These are phyloP conservation scores for Drosophila recens DNA, from an alignment of 2,888 invertebrate species.

Conservation along the genomic window DNA sequence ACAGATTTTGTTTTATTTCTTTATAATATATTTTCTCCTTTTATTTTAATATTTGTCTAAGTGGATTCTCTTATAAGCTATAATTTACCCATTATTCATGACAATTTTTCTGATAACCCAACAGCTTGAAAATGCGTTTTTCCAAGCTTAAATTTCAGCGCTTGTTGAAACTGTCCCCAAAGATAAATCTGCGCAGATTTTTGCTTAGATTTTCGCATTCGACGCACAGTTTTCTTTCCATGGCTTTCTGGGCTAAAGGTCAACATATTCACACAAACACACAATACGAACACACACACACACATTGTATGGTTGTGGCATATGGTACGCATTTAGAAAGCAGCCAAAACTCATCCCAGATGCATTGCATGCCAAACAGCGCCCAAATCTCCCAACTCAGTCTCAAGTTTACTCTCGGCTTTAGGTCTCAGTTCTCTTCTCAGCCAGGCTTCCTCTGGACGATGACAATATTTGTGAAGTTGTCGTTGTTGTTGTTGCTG, in stretches of 20 bases:
- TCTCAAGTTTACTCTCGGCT: slow-evolving; percentile 39
- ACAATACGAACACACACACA: slow-evolving; percentile 13
- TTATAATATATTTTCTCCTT: not conserved
- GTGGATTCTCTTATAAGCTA: slow-evolving; percentile 2
- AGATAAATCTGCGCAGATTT: slow-evolving; percentile 72
- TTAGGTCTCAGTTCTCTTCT: slow-evolving; percentile 36
- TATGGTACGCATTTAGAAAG: slow-evolving; percentile 74
- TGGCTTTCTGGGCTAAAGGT: slow-evolving; percentile 70
- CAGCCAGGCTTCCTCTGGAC: slow-evolving; percentile 25
- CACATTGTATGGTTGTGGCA: slow-evolving; percentile 24
- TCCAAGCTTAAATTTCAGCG: slow-evolving; percentile 55
- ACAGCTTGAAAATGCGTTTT: slow-evolving; percentile 17
- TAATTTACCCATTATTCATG: slow-evolving; percentile 16
- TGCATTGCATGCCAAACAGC: slow-evolving; percentile 48
- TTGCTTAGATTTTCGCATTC: slow-evolving; percentile 58
- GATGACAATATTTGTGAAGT: slow-evolving; percentile 60
- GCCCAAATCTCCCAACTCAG: slow-evolving; percentile 42
- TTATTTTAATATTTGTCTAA: not conserved
- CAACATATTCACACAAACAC: slow-evolving; percentile 58
- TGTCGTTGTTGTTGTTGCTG: slow-evolving; percentile 26
- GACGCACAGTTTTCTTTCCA: slow-evolving; percentile 40
- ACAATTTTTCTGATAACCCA: slow-evolving; percentile 21
- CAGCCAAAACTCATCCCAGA: slow-evolving; percentile 51
- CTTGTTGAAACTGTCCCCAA: slow-evolving; percentile 54
- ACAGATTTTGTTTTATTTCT: slow-evolving; percentile 13